Evolutionary conservation across 1,140 invertebrate species (phyloP), one percentile per base, ranked within the genome.

Genomic region (Halesus radiatus): DNA sequence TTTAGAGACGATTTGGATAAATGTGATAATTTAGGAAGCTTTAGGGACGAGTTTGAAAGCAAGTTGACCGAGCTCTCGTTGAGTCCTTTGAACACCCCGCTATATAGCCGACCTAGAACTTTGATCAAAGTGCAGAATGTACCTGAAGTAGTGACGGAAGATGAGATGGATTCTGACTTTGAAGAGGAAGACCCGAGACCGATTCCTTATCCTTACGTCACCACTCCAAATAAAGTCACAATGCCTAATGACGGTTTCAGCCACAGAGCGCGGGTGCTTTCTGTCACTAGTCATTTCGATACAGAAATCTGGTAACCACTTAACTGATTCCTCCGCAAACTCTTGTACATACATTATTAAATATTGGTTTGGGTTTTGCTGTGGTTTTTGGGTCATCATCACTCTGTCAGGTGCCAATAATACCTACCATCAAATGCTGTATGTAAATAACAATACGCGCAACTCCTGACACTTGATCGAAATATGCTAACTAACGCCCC

Each of bases 251-350:
- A 91, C 85, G 88, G 88, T 78, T 86, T 86, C 56, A 88, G 90
- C 85, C 89, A 90, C 84, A 87, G 88, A 80, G 90, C 91, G 80
- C 87, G 88, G 85, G 88, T 92, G 78, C 85, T 92, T 80, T 90
- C 86, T 73, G 88, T 91, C 79, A 91, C 90, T 62, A 91, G 91
- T 85, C 91, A 91, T 53, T 91, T 91, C 79, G 93, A 93, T 79
- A 94, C 94, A 32, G 94, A 95, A 88, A 95, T 95, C 84, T 95
- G 94, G 94, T 95, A 90, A 87, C 66, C 1, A 45, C 5, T 32
- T 6, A 32, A 32, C 26, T 29, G 26, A 29, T 29, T 29, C 26
- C 5, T 29, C 26, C 26, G 26, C 2, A 2, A 29, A 3, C 32
- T 37, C 32, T 37, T 37, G 32, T 37, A 37, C 32, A 37, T 37